These are phyloP conservation scores for Pteria penguin DNA, from an alignment of 2,888 invertebrate genomes.

Conservation along the genomic window DNA sequence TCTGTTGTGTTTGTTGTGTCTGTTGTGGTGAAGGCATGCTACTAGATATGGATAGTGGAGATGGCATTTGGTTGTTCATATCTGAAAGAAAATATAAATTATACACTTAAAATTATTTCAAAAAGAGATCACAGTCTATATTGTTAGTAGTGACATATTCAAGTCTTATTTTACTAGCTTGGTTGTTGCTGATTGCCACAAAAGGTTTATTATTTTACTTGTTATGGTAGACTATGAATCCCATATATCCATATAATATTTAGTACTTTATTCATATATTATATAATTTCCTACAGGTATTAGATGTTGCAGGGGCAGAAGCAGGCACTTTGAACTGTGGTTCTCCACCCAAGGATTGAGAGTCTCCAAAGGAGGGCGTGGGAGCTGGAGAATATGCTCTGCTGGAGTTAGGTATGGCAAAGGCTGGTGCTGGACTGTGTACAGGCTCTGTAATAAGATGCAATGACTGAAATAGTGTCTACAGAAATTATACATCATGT, in stretches of 20 bases:
- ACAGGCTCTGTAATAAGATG: conserved; percentile 34
- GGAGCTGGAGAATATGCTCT: conserved; percentile 55
- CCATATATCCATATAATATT: no score
- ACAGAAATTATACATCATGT: no score
- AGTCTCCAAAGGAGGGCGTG: conserved; percentile 32
- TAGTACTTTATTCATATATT: no score
- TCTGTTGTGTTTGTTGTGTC: conserved; percentile 7
- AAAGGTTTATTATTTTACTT: no score
- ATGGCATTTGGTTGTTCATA: conserved; percentile 7
- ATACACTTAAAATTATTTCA: no score
- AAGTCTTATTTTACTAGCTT: no score
- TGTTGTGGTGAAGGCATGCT: conserved; percentile 28
- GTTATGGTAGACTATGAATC: no score
- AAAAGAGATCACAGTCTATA: no score
- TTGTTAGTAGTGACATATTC: no score
- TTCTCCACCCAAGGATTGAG: conserved; percentile 29
- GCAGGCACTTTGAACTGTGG: conserved; percentile 67
- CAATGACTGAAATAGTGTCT: neutral
- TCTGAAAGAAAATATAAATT: neutral
- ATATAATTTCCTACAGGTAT: no score
- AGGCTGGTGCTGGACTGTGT: conserved; percentile 17
- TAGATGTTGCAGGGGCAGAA: conserved; percentile 49
- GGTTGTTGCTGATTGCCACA: no score
- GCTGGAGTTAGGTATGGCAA: conserved; percentile 20
- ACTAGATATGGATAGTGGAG: neutral